These are phyloP conservation scores for Drosophila mayri DNA, from an alignment of 1,140 invertebrate genomes.

Conservation along the genomic window DNA sequence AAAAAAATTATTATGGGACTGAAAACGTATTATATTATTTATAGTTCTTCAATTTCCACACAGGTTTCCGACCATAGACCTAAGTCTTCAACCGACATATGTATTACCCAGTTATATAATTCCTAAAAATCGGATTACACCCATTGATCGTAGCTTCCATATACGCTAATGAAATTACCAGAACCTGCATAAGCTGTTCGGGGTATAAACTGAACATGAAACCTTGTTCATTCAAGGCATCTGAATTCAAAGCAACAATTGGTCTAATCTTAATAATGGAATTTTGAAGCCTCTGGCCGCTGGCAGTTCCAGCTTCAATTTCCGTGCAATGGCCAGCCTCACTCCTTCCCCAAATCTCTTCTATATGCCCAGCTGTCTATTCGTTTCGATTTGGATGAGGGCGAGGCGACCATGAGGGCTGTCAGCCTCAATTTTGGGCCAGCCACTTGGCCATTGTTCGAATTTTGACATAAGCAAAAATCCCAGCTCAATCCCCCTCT, in stretches of 20 bases:
- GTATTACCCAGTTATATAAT: no score
- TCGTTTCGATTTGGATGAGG: constrained; percentile 13
- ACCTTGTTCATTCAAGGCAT: not conserved
- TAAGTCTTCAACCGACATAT: no score
- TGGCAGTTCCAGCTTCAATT: constrained; percentile 39
- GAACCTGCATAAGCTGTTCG: not conserved
- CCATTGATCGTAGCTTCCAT: not conserved
- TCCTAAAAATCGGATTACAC: not conserved
- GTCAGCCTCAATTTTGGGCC: constrained; percentile 75
- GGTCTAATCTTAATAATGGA: constrained; percentile 75
- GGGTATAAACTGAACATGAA: not conserved
- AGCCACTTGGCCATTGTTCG: constrained; percentile 77
- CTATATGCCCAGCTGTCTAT: constrained; percentile 28
- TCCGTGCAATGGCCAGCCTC: constrained; percentile 9
- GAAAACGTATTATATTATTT: no score
- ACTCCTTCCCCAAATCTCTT: not conserved
- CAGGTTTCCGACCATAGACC: no score
- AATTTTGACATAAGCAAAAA: constrained; percentile 80
- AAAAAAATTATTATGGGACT: no score
- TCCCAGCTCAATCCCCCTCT: constrained; percentile 50
- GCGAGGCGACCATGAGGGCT: constrained; percentile 40
- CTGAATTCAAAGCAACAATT: constrained; percentile 49
- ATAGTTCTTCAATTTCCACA: no score
- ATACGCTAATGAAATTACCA: not conserved
- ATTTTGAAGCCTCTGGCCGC: constrained; percentile 45